Base-by-base conservation (phyloP, 1,140 invertebrate genomes). In the Conus ventricosus region DNA sequence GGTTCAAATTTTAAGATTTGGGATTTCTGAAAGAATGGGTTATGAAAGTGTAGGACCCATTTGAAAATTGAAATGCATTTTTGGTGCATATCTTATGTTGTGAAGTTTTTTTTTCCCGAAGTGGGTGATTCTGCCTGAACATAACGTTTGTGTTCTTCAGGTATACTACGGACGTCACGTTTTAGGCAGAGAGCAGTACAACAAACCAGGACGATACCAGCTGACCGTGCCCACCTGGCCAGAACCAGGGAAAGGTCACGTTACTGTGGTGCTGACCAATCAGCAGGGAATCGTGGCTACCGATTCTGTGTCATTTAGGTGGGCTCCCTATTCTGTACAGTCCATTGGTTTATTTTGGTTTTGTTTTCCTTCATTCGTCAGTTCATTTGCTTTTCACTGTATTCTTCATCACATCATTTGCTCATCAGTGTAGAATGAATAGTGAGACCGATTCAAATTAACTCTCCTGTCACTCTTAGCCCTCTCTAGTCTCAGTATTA, bases 181-280 rank as follows among this genome's bases (percentile, higher is more conserved):
- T 10, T 83, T 93, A 57, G 82, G 85, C 55, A 51, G 87, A 13
- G 63, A 88, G 87, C 81, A 63, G 39, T 91, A 92, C 75, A 53
- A 75, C 17, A 76, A 81, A 51, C 90, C 91, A 23, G 91, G 92
- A 8, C n/a, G 71, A 20, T 91, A 93, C 63, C 80, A 83, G 51
- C 63, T 93, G 39, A 87, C 87, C 57, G 89, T 93, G 3, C 90
- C 91, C 17, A 88, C 90, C 10, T 92, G 88, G 89, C 89, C 91
- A 10, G 53, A 89, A 71, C 93, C 93, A 78, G 90, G 92, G 76
- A 90, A 90, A 83, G 92, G 93, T 90, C 93, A 94, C 91, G 90
- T 94, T 81, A 91, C 91, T 39, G 84, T 94, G n/a, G 57, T 90
- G 8, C 51, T 94, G 89, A 93, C 91, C 87, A 94, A 93, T 91